Conservation (phyloP, 1,140 invertebrate species). For the Diorhabda carinulata region DNA sequence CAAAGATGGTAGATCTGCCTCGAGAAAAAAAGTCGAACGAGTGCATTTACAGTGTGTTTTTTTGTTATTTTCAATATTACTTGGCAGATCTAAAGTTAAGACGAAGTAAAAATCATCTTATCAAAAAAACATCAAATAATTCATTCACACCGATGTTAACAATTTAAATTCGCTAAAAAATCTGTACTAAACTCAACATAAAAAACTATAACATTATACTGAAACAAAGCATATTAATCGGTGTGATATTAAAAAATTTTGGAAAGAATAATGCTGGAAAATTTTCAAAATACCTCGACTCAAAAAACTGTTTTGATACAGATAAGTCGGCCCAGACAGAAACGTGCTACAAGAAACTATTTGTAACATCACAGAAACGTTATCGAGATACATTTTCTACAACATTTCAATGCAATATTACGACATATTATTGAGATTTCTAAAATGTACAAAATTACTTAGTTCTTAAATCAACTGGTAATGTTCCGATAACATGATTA, state of each 20-base stretch:
- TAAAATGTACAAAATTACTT: no score
- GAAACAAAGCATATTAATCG: not conserved
- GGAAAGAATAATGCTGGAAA: slow-evolving; percentile 3
- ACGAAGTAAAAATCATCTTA: not conserved
- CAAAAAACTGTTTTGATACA: not conserved
- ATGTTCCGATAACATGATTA: no score
- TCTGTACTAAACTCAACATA: slow-evolving; percentile 7
- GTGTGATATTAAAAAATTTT: not conserved
- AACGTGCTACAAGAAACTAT: not conserved
- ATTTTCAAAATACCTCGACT: not conserved
- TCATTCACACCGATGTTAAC: not conserved
- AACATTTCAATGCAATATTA: slow-evolving; percentile 22
- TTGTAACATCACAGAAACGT: slow-evolving; percentile 19
- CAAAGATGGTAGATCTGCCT: slow-evolving; percentile 14
- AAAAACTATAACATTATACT: slow-evolving; percentile 3
- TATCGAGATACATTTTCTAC: not conserved
- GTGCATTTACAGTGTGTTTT: slow-evolving; percentile 15
- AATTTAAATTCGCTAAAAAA: slow-evolving; percentile 11
- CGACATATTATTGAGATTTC: not conserved
- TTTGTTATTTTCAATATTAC: not conserved
- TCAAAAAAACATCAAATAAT: not conserved
- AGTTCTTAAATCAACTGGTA: no score
- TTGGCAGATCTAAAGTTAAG: slow-evolving; percentile 11
- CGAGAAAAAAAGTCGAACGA: not conserved
- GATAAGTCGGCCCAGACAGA: slow-evolving; percentile 6